Base-by-base conservation (phyloP, 1,140 invertebrate genomes). In the Thalassaphorura encarpata region DNA sequence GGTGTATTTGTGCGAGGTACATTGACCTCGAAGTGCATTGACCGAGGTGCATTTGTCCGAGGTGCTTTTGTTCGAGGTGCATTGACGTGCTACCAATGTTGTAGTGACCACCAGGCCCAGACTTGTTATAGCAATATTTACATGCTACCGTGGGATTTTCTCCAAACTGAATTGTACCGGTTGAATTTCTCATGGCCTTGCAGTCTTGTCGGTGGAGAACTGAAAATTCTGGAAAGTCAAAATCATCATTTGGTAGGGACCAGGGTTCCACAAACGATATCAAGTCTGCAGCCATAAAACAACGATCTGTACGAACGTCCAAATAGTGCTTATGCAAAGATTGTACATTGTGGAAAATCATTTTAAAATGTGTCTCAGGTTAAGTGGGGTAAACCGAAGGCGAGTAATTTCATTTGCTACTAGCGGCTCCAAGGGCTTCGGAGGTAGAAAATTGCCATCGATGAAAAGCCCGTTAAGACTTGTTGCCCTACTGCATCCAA, bases 271-370 rank as follows among this genome's bases (percentile, higher is more conserved):
- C 48, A 19, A 60, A 51, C 2, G 39, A 45, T 21, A 60, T 13
- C n/a, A 55, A 8, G 21, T 54, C 29, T 13, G n/a, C 18, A 3
- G 26, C n/a, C 39, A 55, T 55, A 11, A 40, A 18, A 19, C 28
- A 36, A n/a, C 21, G 43, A 27, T 59, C 47, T 3, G 43, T 18
- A 4, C n/a, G 15, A 21, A 59, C 19, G 27, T 54, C 36, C 11
- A 18, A 1, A 6, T 18, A 18, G 15, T 53, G 41, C 2, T 0
- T 8, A 19, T 24, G 8, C 21, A 54, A 43, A 0, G 36, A 49
- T 26, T 60, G 19, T 0, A 54, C 46, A 28, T 55, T 60, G 1
- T 54, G 52, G 33, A 48, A 49, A 29, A n/a, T 52, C 1, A 60
- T 18, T 45, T 49, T 47, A 5, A 36, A 11, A 36, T 13, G 21